These are phyloP conservation scores for Xiphorhynchus erythropygius DNA, from an alignment of 2,797 vertebrate species.

Conservation along the genomic window DNA sequence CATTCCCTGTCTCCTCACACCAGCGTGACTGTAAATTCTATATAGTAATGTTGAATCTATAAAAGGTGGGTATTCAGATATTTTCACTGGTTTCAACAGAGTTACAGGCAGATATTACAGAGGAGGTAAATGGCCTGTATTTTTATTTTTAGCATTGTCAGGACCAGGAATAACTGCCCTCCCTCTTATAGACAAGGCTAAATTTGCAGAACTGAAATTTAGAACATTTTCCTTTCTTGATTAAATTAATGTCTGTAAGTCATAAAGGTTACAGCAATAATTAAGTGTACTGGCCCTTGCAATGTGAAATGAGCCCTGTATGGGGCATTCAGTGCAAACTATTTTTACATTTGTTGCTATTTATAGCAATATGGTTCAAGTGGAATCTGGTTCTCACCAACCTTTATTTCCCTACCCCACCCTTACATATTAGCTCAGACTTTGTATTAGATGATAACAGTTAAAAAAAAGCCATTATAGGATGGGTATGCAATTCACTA, in stretches of 20 bases:
- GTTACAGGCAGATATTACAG: background rate
- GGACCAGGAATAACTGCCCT: constrained; percentile 5
- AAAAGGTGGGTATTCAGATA: background rate
- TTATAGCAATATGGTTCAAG: background rate
- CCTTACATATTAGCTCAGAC: background rate
- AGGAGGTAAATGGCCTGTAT: background rate
- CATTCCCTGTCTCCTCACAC: background rate
- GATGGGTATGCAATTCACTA: background rate
- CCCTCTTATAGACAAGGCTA: background rate
- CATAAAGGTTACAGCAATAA: background rate
- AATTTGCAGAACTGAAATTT: background rate
- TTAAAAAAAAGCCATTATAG: background rate
- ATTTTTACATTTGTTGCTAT: background rate
- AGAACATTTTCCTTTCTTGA: background rate
- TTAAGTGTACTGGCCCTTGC: background rate
- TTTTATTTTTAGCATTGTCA: background rate
- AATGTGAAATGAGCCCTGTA: background rate
- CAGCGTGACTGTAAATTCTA: background rate
- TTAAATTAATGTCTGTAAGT: background rate
- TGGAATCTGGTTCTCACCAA: background rate
- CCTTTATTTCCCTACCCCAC: background rate
- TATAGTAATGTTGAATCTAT: background rate
- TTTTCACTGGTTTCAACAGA: background rate
- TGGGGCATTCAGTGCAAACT: background rate
- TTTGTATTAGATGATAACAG: background rate